These are phyloP conservation scores for Ernsta delagoae DNA, from an alignment of 2,888 invertebrate species.

Conservation along the genomic window DNA sequence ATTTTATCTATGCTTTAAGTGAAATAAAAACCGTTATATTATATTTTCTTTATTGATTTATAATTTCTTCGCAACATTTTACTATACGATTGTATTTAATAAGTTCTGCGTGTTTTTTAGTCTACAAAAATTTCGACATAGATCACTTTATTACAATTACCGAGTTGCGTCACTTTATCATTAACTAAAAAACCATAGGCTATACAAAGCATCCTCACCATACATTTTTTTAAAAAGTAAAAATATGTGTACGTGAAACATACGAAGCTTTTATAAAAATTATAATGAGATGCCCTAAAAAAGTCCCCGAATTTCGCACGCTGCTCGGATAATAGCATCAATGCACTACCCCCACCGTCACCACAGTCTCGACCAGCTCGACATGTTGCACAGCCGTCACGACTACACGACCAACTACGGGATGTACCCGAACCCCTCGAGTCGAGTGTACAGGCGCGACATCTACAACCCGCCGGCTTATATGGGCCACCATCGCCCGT, in stretches of 20 bases:
- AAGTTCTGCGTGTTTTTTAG: not conserved
- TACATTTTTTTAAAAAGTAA: too few species aligned
- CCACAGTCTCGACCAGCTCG: constrained; percentile 79
- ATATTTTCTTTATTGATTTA: not conserved
- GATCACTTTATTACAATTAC: not conserved
- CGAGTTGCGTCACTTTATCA: not conserved
- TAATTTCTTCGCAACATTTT: too few species aligned
- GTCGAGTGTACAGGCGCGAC: too few species aligned
- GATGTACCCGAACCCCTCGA: too few species aligned
- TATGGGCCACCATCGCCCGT: too few species aligned
- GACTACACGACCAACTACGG: too few species aligned
- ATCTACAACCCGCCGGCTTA: too few species aligned
- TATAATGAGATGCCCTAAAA: too few species aligned
- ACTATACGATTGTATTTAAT: not conserved
- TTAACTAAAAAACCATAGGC: not conserved
- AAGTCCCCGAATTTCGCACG: constrained; percentile 53
- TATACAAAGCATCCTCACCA: too few species aligned
- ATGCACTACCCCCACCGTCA: constrained; percentile 75
- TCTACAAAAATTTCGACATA: not conserved
- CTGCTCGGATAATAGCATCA: constrained; percentile 62
- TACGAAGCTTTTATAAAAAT: too few species aligned
- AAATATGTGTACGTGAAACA: too few species aligned
- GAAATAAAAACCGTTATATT: too few species aligned
- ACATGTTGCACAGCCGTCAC: constrained; percentile 66
- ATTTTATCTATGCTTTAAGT: not conserved